A percentile compares a stretch with the other conserved stretches of the same genome.
Conservation (phyloP, 2,888 invertebrate genomes). For the Eristalis pertinax region DNA sequence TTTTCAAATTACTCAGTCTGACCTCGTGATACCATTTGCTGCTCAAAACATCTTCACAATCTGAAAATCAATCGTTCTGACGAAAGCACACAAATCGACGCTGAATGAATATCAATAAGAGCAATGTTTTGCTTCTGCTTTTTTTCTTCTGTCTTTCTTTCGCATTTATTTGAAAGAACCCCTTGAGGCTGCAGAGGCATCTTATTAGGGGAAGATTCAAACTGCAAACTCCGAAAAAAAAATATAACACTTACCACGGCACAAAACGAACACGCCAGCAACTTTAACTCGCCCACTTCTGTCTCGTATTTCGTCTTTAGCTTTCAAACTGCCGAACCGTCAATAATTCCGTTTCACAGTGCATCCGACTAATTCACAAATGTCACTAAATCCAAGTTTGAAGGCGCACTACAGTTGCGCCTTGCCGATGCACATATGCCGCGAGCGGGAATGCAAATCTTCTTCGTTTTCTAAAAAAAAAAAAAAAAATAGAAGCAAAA, state of each 20-base stretch:
- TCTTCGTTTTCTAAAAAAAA: conserved; percentile 11
- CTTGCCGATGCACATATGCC: neutral
- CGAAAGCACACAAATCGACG: neutral
- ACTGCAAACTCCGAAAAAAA: neutral
- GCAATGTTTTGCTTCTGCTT: neutral
- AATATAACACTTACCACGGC: conserved; percentile 10
- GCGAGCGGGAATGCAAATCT: conserved; percentile 23
- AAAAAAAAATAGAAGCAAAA: neutral
- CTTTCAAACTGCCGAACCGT: neutral
- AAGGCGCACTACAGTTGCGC: conserved; percentile 35
- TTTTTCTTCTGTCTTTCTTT: neutral
- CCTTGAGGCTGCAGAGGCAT: neutral
- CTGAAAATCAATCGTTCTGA: neutral
- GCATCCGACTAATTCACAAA: conserved; percentile 8
- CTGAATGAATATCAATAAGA: conserved; percentile 49
- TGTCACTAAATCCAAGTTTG: conserved; percentile 8
- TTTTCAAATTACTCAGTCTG: neutral
- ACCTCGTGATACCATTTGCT: neutral
- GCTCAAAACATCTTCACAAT: neutral
- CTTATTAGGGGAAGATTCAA: neutral
- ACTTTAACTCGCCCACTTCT: neutral
- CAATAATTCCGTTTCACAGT: neutral
- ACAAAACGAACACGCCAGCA: neutral
- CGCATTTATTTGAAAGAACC: conserved; percentile 1
- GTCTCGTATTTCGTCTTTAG: neutral